Evolutionary conservation across 2,113 vertebrate species (phyloP).

Genomic region (Planiliza haematocheilus): DNA sequence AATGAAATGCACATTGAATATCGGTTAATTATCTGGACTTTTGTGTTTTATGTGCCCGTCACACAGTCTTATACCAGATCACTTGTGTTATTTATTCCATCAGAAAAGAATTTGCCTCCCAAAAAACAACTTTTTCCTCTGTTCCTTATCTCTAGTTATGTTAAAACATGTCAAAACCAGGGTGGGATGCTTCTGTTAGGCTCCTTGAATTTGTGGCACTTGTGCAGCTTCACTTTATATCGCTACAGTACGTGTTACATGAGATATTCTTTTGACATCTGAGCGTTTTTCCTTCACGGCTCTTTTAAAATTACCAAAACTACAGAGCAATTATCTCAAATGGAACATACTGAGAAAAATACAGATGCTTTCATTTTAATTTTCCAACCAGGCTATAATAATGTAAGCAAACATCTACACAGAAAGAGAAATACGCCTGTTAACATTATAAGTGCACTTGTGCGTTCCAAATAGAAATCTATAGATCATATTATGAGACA

Average conservation of each 20-base stretch:
- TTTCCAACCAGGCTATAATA: conserved; percentile 41
- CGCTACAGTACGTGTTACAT: not conserved
- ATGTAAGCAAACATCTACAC: conserved; percentile 59
- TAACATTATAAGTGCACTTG: conserved; percentile 55
- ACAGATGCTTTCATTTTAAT: conserved; percentile 12
- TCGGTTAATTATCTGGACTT: not conserved
- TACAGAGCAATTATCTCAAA: conserved; percentile 22
- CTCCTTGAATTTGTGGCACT: conserved; percentile 45
- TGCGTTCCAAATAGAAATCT: conserved; percentile 56
- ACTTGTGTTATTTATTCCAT: not conserved
- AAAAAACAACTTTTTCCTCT: not conserved
- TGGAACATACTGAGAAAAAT: conserved; percentile 30
- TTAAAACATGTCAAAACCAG: not conserved
- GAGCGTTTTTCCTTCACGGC: not conserved
- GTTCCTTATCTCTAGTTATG: not conserved
- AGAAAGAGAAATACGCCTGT: conserved; percentile 50
- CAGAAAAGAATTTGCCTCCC: no score
- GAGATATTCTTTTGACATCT: conserved; percentile 21
- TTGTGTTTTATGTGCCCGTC: not conserved
- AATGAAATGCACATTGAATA: not conserved
- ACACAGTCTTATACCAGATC: not conserved
- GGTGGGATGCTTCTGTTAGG: conserved; percentile 30
- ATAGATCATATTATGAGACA: conserved; percentile 69
- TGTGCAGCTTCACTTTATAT: conserved; percentile 23
- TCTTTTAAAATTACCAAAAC: conserved; percentile 26